These are phyloP conservation scores for Xylocopa sonorina DNA, from an alignment of 1,140 invertebrate genomes.

Conservation along the genomic window DNA sequence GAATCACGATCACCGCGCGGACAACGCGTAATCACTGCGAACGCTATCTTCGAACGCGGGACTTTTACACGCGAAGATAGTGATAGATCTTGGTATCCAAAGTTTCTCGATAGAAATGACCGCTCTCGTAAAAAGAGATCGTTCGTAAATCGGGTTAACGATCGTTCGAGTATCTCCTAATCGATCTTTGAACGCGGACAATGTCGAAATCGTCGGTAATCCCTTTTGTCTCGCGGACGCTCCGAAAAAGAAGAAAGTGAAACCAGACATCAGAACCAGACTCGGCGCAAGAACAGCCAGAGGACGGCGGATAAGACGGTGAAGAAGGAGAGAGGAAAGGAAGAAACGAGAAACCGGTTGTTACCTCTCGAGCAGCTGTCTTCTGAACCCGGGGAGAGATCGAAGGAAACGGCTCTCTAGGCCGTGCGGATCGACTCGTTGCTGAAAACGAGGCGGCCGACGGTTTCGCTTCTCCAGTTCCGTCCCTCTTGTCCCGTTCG, in stretches of 20 bases:
- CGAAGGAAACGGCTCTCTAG: slow-evolving; percentile 44
- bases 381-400: slow-evolving; percentile 28
- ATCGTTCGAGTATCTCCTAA: no score
- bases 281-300: neutral
- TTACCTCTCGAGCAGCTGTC: slow-evolving; percentile 56
- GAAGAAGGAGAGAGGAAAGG: slow-evolving; percentile 1
- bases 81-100: no score
- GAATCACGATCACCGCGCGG: no score
- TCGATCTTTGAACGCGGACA: no score
- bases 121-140: no score
- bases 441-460: slow-evolving; percentile 42
- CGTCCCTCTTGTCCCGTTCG: neutral
- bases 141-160: no score
- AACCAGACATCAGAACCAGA: neutral
- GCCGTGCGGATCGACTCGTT: slow-evolving; percentile 41
- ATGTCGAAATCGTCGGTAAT: slow-evolving; percentile 25
- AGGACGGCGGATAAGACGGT: slow-evolving; percentile 4
- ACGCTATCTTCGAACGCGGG: no score
- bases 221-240: slow-evolving; percentile 50
- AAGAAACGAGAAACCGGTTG: slow-evolving; percentile 55
- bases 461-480: slow-evolving; percentile 26
- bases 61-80: no score
- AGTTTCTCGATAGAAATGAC: no score
- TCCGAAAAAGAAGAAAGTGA: neutral
- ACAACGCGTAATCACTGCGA: no score